phyloP scores from a whole-genome alignment of 2,113 vertebrate genomes.

The Pterophyllum scalare region DNA sequence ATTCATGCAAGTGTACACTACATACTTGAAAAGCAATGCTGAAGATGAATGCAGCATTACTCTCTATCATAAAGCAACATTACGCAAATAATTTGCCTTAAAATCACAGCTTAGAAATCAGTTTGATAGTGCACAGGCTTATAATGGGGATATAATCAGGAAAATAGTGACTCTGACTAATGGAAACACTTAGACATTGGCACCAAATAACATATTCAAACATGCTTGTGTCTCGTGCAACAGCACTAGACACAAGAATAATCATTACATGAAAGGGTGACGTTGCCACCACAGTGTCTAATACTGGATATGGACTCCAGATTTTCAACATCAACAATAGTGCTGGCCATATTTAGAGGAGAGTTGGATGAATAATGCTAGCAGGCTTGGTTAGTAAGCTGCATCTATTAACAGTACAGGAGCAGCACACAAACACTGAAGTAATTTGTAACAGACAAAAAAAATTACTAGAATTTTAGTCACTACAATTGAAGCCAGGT shows the following conservation, averaged over 20 bases:
- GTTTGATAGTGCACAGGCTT: not conserved
- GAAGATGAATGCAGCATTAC: not conserved
- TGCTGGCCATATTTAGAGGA: not conserved
- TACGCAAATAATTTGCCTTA: not conserved
- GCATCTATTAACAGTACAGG: too few relatives aligned
- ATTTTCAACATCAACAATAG: not conserved
- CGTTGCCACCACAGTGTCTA: not conserved
- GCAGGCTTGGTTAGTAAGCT: not conserved
- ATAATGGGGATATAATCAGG: not conserved
- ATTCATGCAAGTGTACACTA: not conserved
- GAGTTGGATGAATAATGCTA: too few relatives aligned
- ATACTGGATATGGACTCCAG: too few relatives aligned
- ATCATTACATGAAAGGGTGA: not conserved
- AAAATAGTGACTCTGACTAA: not conserved
- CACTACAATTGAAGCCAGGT: too few relatives aligned
- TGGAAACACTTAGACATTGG: too few relatives aligned
- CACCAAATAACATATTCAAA: too few relatives aligned
- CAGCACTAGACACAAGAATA: not conserved
- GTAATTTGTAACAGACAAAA: not conserved
- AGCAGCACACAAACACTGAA: not conserved
- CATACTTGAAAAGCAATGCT: not conserved
- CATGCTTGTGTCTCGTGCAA: too few relatives aligned
- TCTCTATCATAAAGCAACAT: not conserved
- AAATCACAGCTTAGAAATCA: not conserved
- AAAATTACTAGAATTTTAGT: too few relatives aligned